A percentile compares a stretch with the other conserved stretches of the same genome.
These are phyloP conservation scores for Drosophila dives DNA, from an alignment of 2,888 invertebrate species.

Conservation along the genomic window DNA sequence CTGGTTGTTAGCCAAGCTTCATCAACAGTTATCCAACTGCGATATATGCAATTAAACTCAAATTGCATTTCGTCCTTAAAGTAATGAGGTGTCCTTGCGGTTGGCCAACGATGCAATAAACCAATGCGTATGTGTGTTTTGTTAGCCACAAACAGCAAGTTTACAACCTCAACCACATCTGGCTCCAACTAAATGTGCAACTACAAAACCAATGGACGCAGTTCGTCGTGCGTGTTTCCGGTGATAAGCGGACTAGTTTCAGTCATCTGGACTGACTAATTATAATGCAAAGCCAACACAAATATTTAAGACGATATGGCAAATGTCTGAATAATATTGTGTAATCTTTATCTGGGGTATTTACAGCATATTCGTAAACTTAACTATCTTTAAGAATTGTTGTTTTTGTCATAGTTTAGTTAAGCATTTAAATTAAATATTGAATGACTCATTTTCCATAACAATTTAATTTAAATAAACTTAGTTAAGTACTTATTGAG, in stretches of 20 bases:
- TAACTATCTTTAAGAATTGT: not conserved
- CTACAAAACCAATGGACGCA: conserved; percentile 11
- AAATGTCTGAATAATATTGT: not conserved
- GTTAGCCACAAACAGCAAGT: conserved; percentile 56
- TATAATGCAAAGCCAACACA: not conserved
- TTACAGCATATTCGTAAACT: not conserved
- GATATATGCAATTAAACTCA: conserved; percentile 13
- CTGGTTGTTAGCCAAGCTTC: not conserved
- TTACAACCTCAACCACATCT: conserved; percentile 49
- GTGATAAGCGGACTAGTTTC: conserved; percentile 3
- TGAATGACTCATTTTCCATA: not conserved
- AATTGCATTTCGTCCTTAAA: conserved; percentile 20
- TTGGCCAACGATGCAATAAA: not conserved
- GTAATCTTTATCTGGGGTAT: not conserved
- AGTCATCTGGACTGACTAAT: conserved; percentile 10
- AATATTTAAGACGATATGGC: no score
- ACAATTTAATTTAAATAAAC: not conserved
- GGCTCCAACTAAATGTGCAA: conserved; percentile 12
- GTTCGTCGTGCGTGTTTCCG: conserved; percentile 28
- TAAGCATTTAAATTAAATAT: not conserved
- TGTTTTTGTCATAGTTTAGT: not conserved
- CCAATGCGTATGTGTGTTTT: conserved; percentile 21
- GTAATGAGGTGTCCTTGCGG: conserved; percentile 48
- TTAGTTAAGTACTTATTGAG: conserved; percentile 6
- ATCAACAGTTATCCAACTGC: conserved; percentile 1